phyloP scores from a whole-genome alignment of 2,113 vertebrate genomes.

The Heptranchias perlo region DNA sequence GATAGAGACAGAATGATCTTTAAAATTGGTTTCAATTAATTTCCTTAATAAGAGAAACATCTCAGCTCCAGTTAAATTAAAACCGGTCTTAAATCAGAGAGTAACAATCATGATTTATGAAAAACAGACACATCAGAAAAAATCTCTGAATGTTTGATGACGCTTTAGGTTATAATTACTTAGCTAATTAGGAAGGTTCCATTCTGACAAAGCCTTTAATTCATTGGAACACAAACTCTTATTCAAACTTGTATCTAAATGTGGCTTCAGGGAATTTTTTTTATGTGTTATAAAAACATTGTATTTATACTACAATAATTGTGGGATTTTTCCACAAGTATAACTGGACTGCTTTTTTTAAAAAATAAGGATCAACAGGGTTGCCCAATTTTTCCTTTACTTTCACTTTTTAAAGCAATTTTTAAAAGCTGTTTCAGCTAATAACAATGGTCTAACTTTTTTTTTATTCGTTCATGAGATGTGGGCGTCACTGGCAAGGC shows the following conservation, averaged over 20 bases:
- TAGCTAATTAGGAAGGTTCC: slow-evolving; percentile 16
- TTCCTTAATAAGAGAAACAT: slow-evolving; percentile 6
- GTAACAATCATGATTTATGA: slow-evolving; percentile 22
- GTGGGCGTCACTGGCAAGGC: too few relatives aligned
- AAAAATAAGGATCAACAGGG: neutral
- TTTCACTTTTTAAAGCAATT: neutral
- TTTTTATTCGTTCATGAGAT: too few relatives aligned
- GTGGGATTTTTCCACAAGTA: neutral
- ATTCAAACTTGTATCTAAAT: slow-evolving; percentile 13
- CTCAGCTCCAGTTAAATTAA: slow-evolving; percentile 7
- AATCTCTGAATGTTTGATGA: slow-evolving; percentile 11
- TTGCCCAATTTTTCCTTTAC: neutral
- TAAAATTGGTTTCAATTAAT: slow-evolving; percentile 26
- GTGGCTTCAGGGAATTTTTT: slow-evolving; percentile 6
- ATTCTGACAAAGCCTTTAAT: slow-evolving; percentile 29
- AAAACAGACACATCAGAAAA: slow-evolving; percentile 33
- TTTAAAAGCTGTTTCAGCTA: neutral
- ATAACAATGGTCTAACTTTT: neutral
- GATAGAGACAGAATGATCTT: neutral
- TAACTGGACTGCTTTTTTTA: neutral
- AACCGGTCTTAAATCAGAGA: slow-evolving; percentile 15
- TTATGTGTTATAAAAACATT: slow-evolving; percentile 6
- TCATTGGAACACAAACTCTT: slow-evolving; percentile 33
- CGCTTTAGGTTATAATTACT: slow-evolving; percentile 30
- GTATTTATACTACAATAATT: neutral